Evolutionary conservation across 1,140 invertebrate genomes (phyloP).

Genomic region (Drosophila persimilis): DNA sequence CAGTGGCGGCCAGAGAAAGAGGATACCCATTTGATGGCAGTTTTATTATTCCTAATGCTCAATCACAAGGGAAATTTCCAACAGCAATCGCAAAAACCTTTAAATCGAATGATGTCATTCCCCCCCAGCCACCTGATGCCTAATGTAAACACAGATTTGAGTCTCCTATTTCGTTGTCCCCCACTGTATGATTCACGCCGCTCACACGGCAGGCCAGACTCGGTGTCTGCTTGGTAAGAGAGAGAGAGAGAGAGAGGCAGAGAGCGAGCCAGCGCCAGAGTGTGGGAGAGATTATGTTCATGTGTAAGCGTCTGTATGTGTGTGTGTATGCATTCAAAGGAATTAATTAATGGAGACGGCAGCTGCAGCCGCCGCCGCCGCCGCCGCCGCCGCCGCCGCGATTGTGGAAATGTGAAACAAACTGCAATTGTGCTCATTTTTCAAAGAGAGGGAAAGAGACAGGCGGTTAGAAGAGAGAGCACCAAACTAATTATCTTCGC

Average conservation of each 20-base stretch:
- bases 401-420: conserved; percentile 53
- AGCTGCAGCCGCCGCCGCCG: conserved; percentile 39
- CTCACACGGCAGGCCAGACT: conserved; percentile 19
- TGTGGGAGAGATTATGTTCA: conserved; percentile 15
- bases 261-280: conserved; percentile 15
- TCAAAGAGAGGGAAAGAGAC: conserved; percentile 28
- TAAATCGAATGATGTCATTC: no score
- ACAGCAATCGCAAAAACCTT: no score
- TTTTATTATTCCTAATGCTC: no score
- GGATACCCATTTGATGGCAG: no score
- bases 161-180: no score
- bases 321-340: conserved; percentile 46
- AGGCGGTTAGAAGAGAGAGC: conserved; percentile 26
- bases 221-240: conserved; percentile 2
- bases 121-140: no score
- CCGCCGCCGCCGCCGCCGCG: conserved; percentile 9
- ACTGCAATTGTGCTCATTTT: conserved; percentile 50
- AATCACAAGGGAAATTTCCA: no score
- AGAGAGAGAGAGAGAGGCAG: conserved; percentile 5
- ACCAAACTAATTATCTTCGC: conserved; percentile 47
- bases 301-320: conserved; percentile 7
- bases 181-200: no score
- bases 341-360: conserved; percentile 70
- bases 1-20: neutral
- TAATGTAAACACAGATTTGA: no score